Evolutionary conservation across 2,797 vertebrate genomes (phyloP).

Genomic region (Cercopithecus neglectus): DNA sequence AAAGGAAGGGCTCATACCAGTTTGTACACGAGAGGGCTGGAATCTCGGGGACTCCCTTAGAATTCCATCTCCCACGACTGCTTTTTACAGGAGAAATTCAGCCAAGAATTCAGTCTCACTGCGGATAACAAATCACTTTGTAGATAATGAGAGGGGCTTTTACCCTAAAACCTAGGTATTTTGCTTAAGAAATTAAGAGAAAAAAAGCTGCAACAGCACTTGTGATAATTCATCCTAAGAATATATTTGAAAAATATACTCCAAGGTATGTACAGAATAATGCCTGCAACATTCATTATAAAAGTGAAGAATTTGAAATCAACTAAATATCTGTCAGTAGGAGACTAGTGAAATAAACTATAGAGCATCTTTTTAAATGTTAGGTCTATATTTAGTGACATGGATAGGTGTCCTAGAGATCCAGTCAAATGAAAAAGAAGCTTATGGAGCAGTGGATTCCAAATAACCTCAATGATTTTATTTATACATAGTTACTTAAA

Average conservation of each 20-base stretch:
- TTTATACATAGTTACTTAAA: not conserved
- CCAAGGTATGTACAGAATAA: conserved; percentile 1
- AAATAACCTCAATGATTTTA: conserved; percentile 14
- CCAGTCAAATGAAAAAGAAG: not conserved
- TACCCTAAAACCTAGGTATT: not conserved
- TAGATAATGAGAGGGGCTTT: not conserved
- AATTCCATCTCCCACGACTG: not conserved
- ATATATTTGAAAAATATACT: not conserved
- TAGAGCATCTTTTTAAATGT: not conserved
- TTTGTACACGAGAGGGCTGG: not conserved
- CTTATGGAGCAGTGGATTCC: not conserved
- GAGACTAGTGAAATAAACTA: not conserved
- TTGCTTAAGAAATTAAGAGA: not conserved
- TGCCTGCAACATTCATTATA: not conserved
- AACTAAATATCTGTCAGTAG: not conserved
- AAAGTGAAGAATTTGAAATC: conserved; percentile 40
- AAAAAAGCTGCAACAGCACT: not conserved
- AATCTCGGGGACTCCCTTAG: not conserved
- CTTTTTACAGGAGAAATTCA: not conserved
- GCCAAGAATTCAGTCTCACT: not conserved
- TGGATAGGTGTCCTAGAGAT: not conserved
- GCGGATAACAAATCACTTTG: no score
- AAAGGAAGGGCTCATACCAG: not conserved
- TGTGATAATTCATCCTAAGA: conserved; percentile 29
- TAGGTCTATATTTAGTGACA: conserved; percentile 15